Conservation (phyloP, 2,888 invertebrate genomes). For the Polymixis lichenea region DNA sequence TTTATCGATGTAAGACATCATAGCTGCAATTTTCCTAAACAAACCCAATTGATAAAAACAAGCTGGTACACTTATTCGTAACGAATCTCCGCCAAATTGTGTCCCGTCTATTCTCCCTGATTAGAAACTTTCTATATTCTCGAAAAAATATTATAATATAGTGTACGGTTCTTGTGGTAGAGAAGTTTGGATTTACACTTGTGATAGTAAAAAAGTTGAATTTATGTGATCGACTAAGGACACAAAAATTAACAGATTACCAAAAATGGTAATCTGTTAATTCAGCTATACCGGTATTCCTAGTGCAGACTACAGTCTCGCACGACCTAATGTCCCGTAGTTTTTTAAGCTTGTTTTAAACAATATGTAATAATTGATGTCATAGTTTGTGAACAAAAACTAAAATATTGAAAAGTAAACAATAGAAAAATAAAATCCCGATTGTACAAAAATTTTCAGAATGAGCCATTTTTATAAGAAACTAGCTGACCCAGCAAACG, state of each 20-base stretch:
- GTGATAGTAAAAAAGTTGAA: too few species aligned
- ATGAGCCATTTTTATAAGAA: too few species aligned
- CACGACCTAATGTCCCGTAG: neutral
- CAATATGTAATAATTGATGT: neutral
- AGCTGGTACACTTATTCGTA: slow-evolving; percentile 12
- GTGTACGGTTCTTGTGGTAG: too few species aligned
- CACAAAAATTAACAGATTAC: neutral
- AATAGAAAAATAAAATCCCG: neutral
- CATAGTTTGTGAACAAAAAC: neutral
- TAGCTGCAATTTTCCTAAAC: neutral
- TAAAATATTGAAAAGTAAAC: neutral
- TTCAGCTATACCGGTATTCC: neutral
- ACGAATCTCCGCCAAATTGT: slow-evolving; percentile 34
- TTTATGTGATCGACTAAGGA: too few species aligned
- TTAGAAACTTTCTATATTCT: slow-evolving; percentile 23
- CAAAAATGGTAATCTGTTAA: too few species aligned
- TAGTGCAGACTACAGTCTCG: neutral
- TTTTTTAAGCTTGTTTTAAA: neutral
- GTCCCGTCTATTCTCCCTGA: slow-evolving; percentile 25
- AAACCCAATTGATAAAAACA: slow-evolving; percentile 10
- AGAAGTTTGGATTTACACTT: too few species aligned
- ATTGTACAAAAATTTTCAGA: neutral
- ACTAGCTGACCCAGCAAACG: too few species aligned
- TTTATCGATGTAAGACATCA: neutral
- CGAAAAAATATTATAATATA: too few species aligned